Evolutionary conservation across 1,140 invertebrate species (phyloP).

Genomic region (Trypoxylus dichotomus): DNA sequence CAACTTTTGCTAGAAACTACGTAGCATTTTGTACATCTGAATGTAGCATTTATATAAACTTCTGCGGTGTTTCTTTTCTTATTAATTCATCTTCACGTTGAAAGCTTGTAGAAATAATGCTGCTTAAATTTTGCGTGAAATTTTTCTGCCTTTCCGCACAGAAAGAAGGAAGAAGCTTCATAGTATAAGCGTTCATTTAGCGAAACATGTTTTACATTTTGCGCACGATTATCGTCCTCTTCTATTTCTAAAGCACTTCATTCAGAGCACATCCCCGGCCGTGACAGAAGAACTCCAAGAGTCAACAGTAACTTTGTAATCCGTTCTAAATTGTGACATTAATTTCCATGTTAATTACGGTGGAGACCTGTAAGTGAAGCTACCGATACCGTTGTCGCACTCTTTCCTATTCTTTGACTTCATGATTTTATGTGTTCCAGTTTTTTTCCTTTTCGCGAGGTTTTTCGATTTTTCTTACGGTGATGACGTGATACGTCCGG

Average conservation of each 20-base stretch:
- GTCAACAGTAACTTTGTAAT: slow-evolving; percentile 11
- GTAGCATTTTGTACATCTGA: no score
- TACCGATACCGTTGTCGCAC: neutral
- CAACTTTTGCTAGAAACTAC: no score
- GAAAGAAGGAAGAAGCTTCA: neutral
- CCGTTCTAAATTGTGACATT: slow-evolving; percentile 11
- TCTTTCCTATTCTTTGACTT: neutral
- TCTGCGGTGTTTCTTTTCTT: neutral
- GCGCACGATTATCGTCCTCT: neutral
- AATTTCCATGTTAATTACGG: slow-evolving; percentile 19
- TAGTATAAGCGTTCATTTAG: neutral
- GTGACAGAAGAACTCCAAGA: slow-evolving; percentile 17
- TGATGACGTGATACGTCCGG: neutral
- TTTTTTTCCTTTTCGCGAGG: neutral
- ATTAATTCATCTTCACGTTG: neutral
- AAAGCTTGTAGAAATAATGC: neutral
- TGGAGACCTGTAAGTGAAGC: neutral
- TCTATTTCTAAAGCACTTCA: neutral
- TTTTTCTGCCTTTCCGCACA: neutral
- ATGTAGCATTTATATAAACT: no score
- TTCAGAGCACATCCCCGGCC: neutral
- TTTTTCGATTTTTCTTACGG: neutral
- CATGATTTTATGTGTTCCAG: neutral
- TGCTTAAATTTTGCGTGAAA: neutral
- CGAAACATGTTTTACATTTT: neutral